These are phyloP conservation scores for Drosophila atroscutellata DNA, from an alignment of 2,888 invertebrate species.

Conservation along the genomic window DNA sequence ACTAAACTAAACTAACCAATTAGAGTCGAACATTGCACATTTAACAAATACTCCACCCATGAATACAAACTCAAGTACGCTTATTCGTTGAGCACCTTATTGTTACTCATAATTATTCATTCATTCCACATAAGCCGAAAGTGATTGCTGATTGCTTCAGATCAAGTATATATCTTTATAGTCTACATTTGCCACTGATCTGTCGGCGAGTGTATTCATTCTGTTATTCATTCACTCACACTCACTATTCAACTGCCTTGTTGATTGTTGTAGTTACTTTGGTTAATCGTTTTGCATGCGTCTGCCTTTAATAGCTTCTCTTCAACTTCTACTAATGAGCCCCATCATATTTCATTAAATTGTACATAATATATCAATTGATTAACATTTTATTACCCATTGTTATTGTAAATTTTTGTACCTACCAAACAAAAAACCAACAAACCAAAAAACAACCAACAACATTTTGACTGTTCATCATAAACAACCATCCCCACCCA, in stretches of 20 bases:
- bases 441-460: slow-evolving; percentile 49
- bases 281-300: slow-evolving; percentile 20
- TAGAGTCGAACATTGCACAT: slow-evolving; percentile 15
- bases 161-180: not conserved
- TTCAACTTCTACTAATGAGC: not conserved
- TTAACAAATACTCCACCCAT: slow-evolving; percentile 17
- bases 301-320: not conserved
- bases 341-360: slow-evolving; percentile 52
- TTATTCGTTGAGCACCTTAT: not conserved
- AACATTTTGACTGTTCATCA: slow-evolving; percentile 71
- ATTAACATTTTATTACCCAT: slow-evolving; percentile 75
- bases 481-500: slow-evolving; percentile 19
- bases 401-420: slow-evolving; percentile 79
- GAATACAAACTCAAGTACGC: not conserved
- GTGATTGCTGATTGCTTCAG: not conserved
- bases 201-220: not conserved
- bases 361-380: slow-evolving; percentile 74
- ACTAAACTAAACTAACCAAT: slow-evolving; percentile 9
- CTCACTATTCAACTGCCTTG: not conserved
- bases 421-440: slow-evolving; percentile 44
- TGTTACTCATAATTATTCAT: not conserved
- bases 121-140: not conserved
- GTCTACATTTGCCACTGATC: not conserved
- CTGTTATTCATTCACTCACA: not conserved
- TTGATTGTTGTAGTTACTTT: not conserved